Percentiles rank a stretch among this genome's conserved stretches.
Conservation (phyloP, 2,113 vertebrate genomes). For the Oceanites oceanicus region DNA sequence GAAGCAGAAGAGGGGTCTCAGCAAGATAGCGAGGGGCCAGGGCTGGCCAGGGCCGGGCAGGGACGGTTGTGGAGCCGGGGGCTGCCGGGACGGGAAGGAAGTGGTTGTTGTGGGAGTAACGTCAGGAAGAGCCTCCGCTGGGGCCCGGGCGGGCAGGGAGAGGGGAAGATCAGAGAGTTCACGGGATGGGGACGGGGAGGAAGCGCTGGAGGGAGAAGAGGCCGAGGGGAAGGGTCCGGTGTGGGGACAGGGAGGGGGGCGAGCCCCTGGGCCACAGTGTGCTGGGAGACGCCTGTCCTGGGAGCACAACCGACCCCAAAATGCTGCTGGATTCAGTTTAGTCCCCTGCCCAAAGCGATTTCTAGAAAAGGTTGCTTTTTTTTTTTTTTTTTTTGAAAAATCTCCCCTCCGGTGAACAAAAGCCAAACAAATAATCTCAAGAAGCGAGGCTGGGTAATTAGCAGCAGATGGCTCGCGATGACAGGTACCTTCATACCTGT, state of each 20-base stretch:
- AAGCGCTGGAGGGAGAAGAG: rapidly evolving
- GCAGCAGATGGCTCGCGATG: conserved; percentile 2
- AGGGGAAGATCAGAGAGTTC: conserved; percentile 4
- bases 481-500: conserved; percentile 33
- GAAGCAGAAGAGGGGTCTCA: background rate
- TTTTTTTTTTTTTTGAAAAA: background rate
- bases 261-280: rapidly evolving
- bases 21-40: background rate
- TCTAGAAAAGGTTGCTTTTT: background rate
- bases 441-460: background rate
- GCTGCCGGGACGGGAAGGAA: conserved; percentile 48
- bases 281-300: background rate
- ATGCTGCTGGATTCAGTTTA: rapidly evolving
- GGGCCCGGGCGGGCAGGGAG: conserved; percentile 5
- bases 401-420: background rate
- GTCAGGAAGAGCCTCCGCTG: conserved; percentile 49
- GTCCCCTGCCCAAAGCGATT: background rate
- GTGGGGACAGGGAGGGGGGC: rapidly evolving
- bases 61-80: background rate
- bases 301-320: background rate
- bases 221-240: background rate
- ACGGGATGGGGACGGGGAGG: background rate
- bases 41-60: background rate
- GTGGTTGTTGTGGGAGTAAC: conserved; percentile 66
- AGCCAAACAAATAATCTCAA: background rate